phyloP scores from a whole-genome alignment of 2,888 invertebrate genomes.

The Xiphydria camelus region DNA sequence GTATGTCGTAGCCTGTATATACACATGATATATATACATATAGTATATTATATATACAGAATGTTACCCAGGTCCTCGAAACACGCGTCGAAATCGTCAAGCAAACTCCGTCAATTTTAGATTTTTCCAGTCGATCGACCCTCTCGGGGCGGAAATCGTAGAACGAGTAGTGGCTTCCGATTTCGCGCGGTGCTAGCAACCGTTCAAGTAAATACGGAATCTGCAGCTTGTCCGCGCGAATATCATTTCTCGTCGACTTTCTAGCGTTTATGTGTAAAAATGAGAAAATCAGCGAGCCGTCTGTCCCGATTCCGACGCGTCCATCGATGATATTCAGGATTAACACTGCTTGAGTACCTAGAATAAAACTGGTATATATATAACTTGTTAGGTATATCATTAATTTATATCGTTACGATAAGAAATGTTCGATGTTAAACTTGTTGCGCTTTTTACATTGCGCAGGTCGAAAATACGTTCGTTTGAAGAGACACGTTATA shows the following conservation, averaged over 20 bases:
- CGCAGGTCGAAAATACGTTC: constrained; percentile 36
- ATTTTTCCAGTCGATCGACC: too few relatives aligned
- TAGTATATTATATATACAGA: constrained; percentile 10
- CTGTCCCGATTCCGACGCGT: too few relatives aligned
- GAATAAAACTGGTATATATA: constrained; percentile 22
- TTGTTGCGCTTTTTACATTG: constrained; percentile 37
- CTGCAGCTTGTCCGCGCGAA: too few relatives aligned
- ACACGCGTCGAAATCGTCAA: constrained; percentile 21
- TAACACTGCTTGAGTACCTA: constrained; percentile 34
- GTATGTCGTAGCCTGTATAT: constrained; percentile 45
- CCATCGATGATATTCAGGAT: too few relatives aligned
- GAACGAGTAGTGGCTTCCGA: too few relatives aligned
- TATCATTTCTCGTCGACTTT: too few relatives aligned
- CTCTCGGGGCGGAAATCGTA: too few relatives aligned
- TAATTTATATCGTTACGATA: constrained; percentile 36
- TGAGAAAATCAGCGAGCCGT: too few relatives aligned
- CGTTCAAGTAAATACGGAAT: too few relatives aligned
- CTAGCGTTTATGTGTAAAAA: too few relatives aligned
- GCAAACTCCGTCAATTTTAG: too few relatives aligned
- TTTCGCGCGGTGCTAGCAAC: too few relatives aligned
- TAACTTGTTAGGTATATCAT: constrained; percentile 24
- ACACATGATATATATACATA: constrained; percentile 23
- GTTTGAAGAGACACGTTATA: constrained; percentile 31
- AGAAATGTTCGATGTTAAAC: constrained; percentile 41
- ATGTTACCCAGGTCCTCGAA: constrained; percentile 18